Percentiles rank a stretch among this genome's conserved stretches.
These are phyloP conservation scores for Dromiciops gliroides DNA, from an alignment of 2,113 vertebrate genomes.

Conservation along the genomic window DNA sequence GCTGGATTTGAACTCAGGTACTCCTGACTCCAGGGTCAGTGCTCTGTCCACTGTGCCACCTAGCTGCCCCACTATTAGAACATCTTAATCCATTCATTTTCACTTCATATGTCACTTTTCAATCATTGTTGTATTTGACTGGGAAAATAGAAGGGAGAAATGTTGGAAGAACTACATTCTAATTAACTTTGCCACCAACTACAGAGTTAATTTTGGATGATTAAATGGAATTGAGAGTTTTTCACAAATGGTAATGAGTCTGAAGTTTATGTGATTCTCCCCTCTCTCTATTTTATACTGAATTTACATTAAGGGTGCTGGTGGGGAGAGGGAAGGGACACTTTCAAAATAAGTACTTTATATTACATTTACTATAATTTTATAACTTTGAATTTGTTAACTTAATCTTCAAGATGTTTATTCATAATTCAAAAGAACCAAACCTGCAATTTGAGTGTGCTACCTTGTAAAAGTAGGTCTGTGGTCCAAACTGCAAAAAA, in stretches of 20 bases:
- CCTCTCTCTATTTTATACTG: not conserved
- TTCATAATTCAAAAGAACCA: not conserved
- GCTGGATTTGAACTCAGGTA: too few relatives aligned
- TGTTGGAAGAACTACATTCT: not conserved
- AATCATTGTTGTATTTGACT: conserved; percentile 14
- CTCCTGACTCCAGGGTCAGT: too few relatives aligned
- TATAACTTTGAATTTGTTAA: not conserved
- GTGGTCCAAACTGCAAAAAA: not conserved
- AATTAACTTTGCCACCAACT: not conserved
- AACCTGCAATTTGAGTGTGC: not conserved
- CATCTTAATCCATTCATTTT: conserved; percentile 20
- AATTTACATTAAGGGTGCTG: not conserved
- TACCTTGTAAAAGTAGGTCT: not conserved
- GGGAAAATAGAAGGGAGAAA: not conserved
- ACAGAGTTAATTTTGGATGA: not conserved
- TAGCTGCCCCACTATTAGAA: too few relatives aligned
- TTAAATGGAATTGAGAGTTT: not conserved
- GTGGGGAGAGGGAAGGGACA: not conserved
- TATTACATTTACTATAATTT: not conserved
- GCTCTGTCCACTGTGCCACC: too few relatives aligned
- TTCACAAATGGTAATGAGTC: not conserved
- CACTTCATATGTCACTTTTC: conserved; percentile 11
- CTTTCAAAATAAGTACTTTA: not conserved
- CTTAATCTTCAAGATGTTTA: not conserved
- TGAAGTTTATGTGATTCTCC: not conserved